These are phyloP conservation scores for Philaenus spumarius DNA, from an alignment of 1,140 invertebrate species.

Conservation along the genomic window DNA sequence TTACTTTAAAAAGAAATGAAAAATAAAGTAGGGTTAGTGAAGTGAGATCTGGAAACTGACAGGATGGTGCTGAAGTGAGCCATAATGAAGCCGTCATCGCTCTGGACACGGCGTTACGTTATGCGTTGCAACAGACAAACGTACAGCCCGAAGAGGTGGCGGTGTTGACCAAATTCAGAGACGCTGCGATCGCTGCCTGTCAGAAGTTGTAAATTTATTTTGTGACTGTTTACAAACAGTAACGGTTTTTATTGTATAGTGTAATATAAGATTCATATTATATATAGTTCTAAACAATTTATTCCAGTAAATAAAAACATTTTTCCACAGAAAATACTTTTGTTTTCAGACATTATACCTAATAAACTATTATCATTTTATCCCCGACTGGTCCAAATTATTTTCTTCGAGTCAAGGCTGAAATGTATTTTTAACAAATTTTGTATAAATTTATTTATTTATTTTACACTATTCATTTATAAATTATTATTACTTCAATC, in stretches of 20 bases:
- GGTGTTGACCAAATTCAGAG: not conserved
- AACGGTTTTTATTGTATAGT: too few species aligned
- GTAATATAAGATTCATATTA: too few species aligned
- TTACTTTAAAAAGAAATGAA: too few species aligned
- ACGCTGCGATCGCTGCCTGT: not conserved
- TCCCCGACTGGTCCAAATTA: too few species aligned
- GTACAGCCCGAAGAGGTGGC: not conserved
- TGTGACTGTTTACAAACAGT: too few species aligned
- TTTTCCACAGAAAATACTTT: not conserved
- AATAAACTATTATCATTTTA: not conserved
- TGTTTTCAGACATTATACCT: not conserved
- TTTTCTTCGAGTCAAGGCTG: too few species aligned
- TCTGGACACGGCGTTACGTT: not conserved
- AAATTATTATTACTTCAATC: too few species aligned
- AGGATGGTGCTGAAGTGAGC: conserved; percentile 7
- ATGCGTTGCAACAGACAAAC: not conserved
- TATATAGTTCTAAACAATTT: not conserved
- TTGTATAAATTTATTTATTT: too few species aligned
- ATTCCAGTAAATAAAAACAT: not conserved
- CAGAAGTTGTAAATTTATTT: not conserved
- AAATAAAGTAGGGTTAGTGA: conserved; percentile 2
- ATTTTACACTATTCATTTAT: too few species aligned
- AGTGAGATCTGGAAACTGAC: not conserved
- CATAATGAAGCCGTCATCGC: not conserved
- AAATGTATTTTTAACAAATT: too few species aligned